These are phyloP conservation scores for Chrysogorgia sp. DNA, from an alignment of 92 coral and sea anemone species.

Conservation along the genomic window DNA sequence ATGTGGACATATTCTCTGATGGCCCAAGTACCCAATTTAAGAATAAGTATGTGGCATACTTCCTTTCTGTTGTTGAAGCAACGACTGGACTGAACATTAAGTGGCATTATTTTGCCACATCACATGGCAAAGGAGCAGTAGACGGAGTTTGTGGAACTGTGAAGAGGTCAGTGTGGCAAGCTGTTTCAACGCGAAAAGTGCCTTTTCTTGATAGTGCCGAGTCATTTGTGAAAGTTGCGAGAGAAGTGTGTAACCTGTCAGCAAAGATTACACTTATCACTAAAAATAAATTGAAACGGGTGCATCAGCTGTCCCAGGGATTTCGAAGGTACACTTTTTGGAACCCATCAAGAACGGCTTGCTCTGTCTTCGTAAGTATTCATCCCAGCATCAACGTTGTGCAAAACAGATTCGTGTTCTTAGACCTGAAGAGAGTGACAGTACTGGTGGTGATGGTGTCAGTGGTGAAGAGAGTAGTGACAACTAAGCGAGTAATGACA, in stretches of 20 bases:
- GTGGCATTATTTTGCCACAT: slow-evolving; percentile 63
- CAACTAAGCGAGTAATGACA: too few relatives aligned
- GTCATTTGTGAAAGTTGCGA: slow-evolving; percentile 51
- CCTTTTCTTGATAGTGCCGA: slow-evolving; percentile 61
- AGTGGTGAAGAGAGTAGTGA: too few relatives aligned
- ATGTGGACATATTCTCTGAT: slow-evolving; percentile 59
- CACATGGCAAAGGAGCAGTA: slow-evolving; percentile 64
- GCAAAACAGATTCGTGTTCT: too few relatives aligned
- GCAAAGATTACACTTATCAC: slow-evolving; percentile 10
- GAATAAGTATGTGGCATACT: slow-evolving; percentile 49
- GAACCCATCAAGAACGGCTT: too few relatives aligned
- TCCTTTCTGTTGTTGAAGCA: slow-evolving; percentile 23
- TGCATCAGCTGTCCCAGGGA: too few relatives aligned
- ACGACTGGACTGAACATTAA: slow-evolving; percentile 1
- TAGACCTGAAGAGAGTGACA: too few relatives aligned
- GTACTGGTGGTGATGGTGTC: too few relatives aligned
- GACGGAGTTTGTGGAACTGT: slow-evolving; percentile 62
- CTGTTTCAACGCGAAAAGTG: slow-evolving; percentile 55
- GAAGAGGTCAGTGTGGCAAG: slow-evolving; percentile 62
- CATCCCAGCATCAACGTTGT: too few relatives aligned
- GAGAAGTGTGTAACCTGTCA: slow-evolving; percentile 6
- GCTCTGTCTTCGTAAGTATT: too few relatives aligned
- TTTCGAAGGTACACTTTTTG: too few relatives aligned
- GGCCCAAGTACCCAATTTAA: slow-evolving; percentile 67
- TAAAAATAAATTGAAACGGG: slow-evolving; percentile 3